Base-by-base conservation (phyloP, 2,888 invertebrate genomes). In the Dascillus cervinus region DNA sequence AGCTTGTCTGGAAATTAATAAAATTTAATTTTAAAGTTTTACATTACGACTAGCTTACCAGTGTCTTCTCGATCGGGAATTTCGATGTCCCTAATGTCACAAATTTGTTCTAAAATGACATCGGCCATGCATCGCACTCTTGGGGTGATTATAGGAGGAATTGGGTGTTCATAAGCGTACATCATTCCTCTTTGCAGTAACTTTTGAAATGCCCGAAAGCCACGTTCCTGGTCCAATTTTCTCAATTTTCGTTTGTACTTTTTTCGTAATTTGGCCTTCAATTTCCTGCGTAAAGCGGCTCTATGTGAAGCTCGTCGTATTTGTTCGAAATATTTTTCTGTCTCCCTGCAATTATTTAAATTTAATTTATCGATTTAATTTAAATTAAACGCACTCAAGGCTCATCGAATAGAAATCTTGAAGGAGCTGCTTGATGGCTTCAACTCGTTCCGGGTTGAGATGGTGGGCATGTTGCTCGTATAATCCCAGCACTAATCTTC, bases 11-110 rank as follows among this genome's bases (percentile, higher is more conserved):
- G n/a, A 28, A 22, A 26, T 26, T n/a, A 13, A 26, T n/a, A n/a
- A n/a, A n/a, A n/a, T n/a, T n/a, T n/a, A n/a, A n/a, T n/a, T n/a
- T n/a, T n/a, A n/a, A n/a, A n/a, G n/a, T n/a, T n/a, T n/a, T n/a
- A n/a, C n/a, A n/a, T n/a, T n/a, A n/a, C n/a, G n/a, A n/a, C n/a
- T n/a, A n/a, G n/a, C n/a, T n/a, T 40, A 39, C 48, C 49, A 11
- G 12, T 37, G 17, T 41, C 36, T 4, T 38, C 30, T 85, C 85
- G 74, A 92, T 95, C 65, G 85, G 95, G 74, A 82, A 94, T 66
- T 79, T 83, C 71, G 87, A 96, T 61, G 88, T 94, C 89, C 85
- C 92, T 58, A 47, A 75, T 64, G 44, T 72, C 70, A 32, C 73
- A 72, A 3, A 76, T 66, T 43, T 72, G 62, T 43, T 72, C 71